Percentiles rank a stretch among this genome's conserved stretches.
These are phyloP conservation scores for Sarotherodon lohbergeri DNA, from an alignment of 2,113 vertebrate species.

Conservation along the genomic window DNA sequence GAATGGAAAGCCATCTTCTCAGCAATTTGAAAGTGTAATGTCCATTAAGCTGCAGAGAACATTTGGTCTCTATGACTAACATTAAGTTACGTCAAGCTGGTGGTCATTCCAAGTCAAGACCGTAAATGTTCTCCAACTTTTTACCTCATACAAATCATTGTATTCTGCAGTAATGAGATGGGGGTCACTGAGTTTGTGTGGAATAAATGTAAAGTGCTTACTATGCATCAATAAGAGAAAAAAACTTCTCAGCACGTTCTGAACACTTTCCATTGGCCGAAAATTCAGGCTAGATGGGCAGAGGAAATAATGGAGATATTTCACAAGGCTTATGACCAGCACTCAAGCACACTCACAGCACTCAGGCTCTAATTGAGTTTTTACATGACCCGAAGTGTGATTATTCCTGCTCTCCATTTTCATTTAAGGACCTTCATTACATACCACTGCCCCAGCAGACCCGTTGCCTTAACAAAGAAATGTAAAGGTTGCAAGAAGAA, in stretches of 20 bases:
- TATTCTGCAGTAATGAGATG: not conserved
- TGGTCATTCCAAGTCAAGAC: not conserved
- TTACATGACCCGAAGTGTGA: conserved; percentile 37
- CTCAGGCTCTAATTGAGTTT: conserved; percentile 32
- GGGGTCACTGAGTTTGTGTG: not conserved
- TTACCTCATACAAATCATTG: not conserved
- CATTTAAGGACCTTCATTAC: conserved; percentile 38
- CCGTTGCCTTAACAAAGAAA: not conserved
- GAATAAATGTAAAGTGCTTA: not conserved
- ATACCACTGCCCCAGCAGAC: not conserved
- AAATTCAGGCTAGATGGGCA: not conserved
- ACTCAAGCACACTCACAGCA: not conserved
- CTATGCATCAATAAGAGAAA: not conserved
- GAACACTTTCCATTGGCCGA: not conserved
- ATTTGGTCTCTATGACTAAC: not conserved
- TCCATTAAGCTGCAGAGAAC: not conserved
- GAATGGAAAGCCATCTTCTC: not conserved
- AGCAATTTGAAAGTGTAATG: not conserved
- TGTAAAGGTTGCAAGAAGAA: not conserved
- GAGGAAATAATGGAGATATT: not conserved
- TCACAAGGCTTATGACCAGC: not conserved
- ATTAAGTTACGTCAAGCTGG: not conserved
- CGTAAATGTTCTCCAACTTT: not conserved
- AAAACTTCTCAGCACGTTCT: not conserved
- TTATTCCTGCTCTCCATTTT: conserved; percentile 46